These are phyloP conservation scores for Serilophus lunatus DNA, from an alignment of 2,113 vertebrate genomes.

Conservation along the genomic window DNA sequence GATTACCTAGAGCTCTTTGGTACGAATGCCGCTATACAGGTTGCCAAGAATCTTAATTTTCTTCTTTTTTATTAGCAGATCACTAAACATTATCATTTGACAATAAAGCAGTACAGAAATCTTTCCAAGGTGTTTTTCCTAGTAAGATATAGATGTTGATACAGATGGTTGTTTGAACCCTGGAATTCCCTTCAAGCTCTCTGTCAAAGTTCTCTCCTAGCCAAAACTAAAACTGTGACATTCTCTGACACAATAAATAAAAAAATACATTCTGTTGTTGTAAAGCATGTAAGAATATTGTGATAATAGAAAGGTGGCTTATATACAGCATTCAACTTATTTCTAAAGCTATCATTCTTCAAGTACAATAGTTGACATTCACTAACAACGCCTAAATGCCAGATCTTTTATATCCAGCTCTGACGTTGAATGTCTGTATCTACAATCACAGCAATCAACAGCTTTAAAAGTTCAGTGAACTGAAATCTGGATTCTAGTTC, in stretches of 20 bases:
- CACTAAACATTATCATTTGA: neutral
- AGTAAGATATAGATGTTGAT: neutral
- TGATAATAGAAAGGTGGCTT: neutral
- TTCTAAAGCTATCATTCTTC: constrained; percentile 34
- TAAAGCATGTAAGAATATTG: neutral
- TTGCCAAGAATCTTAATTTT: neutral
- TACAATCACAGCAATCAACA: neutral
- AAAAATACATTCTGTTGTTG: neutral
- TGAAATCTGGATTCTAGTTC: neutral
- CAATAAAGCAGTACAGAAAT: neutral
- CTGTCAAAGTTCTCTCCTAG: neutral
- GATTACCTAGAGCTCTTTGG: neutral
- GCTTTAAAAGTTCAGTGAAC: neutral
- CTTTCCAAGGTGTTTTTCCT: neutral
- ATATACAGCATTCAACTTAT: neutral
- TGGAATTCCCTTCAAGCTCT: neutral
- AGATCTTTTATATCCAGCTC: neutral
- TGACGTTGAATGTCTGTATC: neutral
- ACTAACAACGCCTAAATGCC: constrained; percentile 25
- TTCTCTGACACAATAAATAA: neutral
- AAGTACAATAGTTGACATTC: constrained; percentile 30
- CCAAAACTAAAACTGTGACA: neutral
- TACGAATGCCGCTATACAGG: neutral
- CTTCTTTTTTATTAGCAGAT: neutral
- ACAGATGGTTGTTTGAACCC: neutral